Evolutionary conservation across 2,797 vertebrate species (phyloP).

Genomic region (Orientallactaga sibirica): DNA sequence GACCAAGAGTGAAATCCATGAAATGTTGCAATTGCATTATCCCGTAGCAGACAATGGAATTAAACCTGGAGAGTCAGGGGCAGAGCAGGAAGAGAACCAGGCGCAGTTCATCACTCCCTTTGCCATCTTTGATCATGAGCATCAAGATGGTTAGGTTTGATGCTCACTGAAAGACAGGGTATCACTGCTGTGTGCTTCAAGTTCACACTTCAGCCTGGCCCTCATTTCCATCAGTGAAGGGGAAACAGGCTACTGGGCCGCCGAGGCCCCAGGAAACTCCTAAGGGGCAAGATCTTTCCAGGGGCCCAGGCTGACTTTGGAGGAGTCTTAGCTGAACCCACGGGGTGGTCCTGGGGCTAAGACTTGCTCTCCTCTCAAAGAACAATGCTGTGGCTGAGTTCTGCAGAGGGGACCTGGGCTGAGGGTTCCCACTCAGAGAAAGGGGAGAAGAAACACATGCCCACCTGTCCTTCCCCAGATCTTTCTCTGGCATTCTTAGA

Average conservation of each 20-base stretch:
- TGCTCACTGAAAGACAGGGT: neutral
- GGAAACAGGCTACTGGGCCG: neutral
- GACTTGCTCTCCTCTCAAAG: neutral
- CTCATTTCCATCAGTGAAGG: neutral
- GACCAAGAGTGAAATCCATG: neutral
- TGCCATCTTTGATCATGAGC: neutral
- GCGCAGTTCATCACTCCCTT: neutral
- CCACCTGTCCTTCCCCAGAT: neutral
- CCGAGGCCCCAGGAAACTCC: neutral
- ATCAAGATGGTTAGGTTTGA: neutral
- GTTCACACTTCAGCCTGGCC: neutral
- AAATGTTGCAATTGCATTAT: neutral
- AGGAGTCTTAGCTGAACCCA: neutral
- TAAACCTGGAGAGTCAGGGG: neutral
- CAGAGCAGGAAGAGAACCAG: neutral
- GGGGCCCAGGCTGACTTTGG: neutral
- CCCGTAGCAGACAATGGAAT: neutral
- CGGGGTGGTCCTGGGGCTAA: neutral
- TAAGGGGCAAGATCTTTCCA: neutral
- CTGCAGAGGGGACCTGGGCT: neutral
- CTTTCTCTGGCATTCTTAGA: neutral
- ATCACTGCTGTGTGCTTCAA: rapidly evolving
- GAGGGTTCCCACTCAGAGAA: neutral
- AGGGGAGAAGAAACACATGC: too few species aligned
- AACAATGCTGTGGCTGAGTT: too few species aligned